A percentile compares a stretch with the other conserved stretches of the same genome.
These are phyloP conservation scores for Bellardia bayeri DNA, from an alignment of 2,888 invertebrate species.

Conservation along the genomic window DNA sequence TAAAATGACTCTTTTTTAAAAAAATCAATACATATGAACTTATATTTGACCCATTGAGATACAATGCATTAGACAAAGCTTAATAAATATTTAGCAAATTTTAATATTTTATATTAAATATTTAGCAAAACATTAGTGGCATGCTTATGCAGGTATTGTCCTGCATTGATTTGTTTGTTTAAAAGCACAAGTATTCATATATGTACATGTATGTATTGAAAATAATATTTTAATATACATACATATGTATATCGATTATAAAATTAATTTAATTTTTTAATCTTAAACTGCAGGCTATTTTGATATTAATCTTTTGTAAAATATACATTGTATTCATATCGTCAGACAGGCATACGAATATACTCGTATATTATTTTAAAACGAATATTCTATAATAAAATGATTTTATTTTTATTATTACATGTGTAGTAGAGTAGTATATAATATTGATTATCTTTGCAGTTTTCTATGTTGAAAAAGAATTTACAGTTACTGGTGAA, in stretches of 20 bases:
- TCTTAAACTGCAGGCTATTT: slow-evolving; percentile 77
- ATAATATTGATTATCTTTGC: background rate
- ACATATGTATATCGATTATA: slow-evolving; percentile 42
- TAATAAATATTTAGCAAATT: background rate
- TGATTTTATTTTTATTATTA: background rate
- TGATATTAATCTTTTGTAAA: slow-evolving; percentile 68
- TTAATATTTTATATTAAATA: background rate
- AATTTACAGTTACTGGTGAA: background rate
- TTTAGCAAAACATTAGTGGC: background rate
- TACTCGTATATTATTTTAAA: slow-evolving; percentile 12
- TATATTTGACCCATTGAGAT: background rate
- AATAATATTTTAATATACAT: background rate
- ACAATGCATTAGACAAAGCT: background rate
- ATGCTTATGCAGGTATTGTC: background rate
- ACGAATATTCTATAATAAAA: background rate
- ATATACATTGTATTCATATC: slow-evolving; percentile 22
- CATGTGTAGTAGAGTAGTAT: background rate
- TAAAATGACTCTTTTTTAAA: no score
- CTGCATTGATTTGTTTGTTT: background rate
- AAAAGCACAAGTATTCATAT: background rate
- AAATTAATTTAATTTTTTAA: slow-evolving; percentile 75
- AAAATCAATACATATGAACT: background rate
- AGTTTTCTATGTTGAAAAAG: background rate
- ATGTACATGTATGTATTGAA: background rate
- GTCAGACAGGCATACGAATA: slow-evolving; percentile 5